A percentile compares a stretch with the other conserved stretches of the same genome.
phyloP scores from a whole-genome alignment of 2,113 vertebrate genomes.

The Oryzias curvinotus region DNA sequence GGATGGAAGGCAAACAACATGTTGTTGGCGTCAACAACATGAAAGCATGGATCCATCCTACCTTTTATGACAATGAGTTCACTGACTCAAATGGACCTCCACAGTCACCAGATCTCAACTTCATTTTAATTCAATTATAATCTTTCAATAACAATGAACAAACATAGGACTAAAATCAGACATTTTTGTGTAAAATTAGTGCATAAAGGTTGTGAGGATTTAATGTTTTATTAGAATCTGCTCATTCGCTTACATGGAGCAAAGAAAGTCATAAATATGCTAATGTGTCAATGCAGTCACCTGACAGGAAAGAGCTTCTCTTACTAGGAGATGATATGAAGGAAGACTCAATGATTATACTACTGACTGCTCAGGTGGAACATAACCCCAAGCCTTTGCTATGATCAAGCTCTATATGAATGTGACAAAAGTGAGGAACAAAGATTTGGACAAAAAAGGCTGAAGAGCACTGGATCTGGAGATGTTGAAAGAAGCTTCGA shows the following conservation, averaged over 20 bases:
- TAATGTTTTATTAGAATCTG: constrained; percentile 75
- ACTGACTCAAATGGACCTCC: too few relatives aligned
- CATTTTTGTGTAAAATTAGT: too few relatives aligned
- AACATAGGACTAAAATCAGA: neutral
- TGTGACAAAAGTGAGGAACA: constrained; percentile 57
- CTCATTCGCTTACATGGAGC: constrained; percentile 73
- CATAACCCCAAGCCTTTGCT: constrained; percentile 17
- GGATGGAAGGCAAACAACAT: too few relatives aligned
- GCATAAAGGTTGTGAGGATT: neutral
- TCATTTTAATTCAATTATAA: too few relatives aligned
- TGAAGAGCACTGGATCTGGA: constrained; percentile 56
- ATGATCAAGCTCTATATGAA: constrained; percentile 31
- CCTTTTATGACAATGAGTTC: too few relatives aligned
- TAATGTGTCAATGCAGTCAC: constrained; percentile 69
- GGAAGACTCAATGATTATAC: constrained; percentile 37
- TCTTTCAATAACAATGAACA: too few relatives aligned
- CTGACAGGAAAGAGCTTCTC: constrained; percentile 60
- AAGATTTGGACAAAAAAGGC: constrained; percentile 52
- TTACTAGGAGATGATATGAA: constrained; percentile 32
- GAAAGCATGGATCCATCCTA: too few relatives aligned
- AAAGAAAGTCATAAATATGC: constrained; percentile 74
- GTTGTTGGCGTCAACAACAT: too few relatives aligned
- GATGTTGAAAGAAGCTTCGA: constrained; percentile 34
- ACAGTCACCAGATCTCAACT: too few relatives aligned
- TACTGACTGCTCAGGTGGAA: constrained; percentile 27